These are phyloP conservation scores for Ochropleura leucogaster DNA, from an alignment of 2,888 invertebrate species.

Conservation along the genomic window DNA sequence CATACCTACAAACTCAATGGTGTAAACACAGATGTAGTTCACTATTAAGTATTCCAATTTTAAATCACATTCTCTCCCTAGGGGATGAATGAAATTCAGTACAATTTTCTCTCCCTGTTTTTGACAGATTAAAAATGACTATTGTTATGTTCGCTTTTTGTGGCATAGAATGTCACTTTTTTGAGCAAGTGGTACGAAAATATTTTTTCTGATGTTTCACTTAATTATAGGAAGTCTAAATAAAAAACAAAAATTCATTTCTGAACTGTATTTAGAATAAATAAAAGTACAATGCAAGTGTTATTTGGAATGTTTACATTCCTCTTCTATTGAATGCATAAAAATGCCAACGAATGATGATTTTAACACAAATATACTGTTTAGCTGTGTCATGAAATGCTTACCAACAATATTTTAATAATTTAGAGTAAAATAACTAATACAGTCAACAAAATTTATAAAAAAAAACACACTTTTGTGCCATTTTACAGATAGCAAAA, in stretches of 20 bases:
- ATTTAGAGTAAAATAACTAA: slow-evolving; percentile 40
- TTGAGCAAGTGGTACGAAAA: no score
- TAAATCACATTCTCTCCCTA: no score
- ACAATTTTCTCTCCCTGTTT: no score
- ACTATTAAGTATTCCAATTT: no score
- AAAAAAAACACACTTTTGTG: background rate
- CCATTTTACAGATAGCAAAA: slow-evolving; percentile 22
- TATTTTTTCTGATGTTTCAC: background rate
- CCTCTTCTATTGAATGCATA: slow-evolving; percentile 36
- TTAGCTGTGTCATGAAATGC: slow-evolving; percentile 32
- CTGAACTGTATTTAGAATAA: slow-evolving; percentile 46
- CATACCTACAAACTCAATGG: no score
- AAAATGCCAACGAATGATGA: slow-evolving; percentile 30
- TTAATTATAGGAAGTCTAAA: background rate
- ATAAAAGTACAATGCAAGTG: slow-evolving; percentile 43
- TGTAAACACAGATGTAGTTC: no score
- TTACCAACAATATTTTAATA: slow-evolving; percentile 25
- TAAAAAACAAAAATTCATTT: slow-evolving; percentile 26
- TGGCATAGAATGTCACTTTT: no score
- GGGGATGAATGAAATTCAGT: no score
- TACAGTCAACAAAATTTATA: slow-evolving; percentile 26
- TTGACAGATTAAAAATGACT: no score
- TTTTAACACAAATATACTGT: slow-evolving; percentile 18
- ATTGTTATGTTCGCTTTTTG: no score
- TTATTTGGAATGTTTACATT: slow-evolving; percentile 53